These are phyloP conservation scores for Pilophorus perplexus DNA, from an alignment of 2,888 invertebrate species.

Conservation along the genomic window DNA sequence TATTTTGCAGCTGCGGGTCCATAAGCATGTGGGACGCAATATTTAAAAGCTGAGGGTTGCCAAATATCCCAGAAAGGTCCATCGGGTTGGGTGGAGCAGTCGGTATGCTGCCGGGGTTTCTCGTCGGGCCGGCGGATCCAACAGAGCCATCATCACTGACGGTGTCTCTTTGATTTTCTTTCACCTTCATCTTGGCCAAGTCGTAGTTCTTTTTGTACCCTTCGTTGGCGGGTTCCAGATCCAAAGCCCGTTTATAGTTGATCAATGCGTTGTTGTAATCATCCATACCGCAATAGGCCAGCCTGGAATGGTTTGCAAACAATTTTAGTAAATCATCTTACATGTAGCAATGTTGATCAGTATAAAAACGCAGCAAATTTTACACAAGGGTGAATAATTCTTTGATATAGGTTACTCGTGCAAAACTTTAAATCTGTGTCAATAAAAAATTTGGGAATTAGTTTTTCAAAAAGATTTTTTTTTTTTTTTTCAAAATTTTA, in stretches of 20 bases:
- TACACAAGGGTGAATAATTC: too few relatives aligned
- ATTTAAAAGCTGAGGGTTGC: constrained; percentile 38
- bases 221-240: constrained; percentile 43
- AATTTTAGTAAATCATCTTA: background rate
- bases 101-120: background rate
- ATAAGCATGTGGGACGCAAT: constrained; percentile 41
- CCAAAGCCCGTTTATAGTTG: constrained; percentile 41
- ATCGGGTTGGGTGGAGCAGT: constrained; percentile 8
- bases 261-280: constrained; percentile 39
- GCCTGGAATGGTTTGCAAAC: constrained; percentile 2
- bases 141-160: background rate
- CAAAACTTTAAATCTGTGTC: too few relatives aligned
- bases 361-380: too few relatives aligned
- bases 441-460: too few relatives aligned
- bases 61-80: constrained; percentile 34
- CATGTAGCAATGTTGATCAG: too few relatives aligned
- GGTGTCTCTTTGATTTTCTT: constrained; percentile 7
- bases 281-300: constrained; percentile 44
- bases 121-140: background rate
- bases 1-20: constrained; percentile 42
- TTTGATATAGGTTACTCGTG: too few relatives aligned
- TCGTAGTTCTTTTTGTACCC: constrained; percentile 43
- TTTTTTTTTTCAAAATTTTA: too few relatives aligned
- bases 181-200: constrained; percentile 40
- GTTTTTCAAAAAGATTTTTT: too few relatives aligned